These are phyloP conservation scores for Eupithecia insigniata DNA, from an alignment of 2,888 invertebrate species.

Conservation along the genomic window DNA sequence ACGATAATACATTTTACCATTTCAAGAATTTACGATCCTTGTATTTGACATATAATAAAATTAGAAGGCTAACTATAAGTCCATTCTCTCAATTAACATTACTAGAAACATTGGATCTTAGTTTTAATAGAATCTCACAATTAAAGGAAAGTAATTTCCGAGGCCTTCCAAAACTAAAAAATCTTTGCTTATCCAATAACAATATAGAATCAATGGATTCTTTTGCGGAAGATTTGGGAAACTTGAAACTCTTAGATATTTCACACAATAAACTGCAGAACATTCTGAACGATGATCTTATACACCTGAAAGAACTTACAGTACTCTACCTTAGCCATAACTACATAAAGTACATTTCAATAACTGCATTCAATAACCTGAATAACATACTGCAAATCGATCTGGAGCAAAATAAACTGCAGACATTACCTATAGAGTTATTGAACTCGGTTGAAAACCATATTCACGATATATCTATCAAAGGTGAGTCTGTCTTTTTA, in stretches of 20 bases:
- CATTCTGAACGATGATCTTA: constrained; percentile 90
- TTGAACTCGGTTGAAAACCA: constrained; percentile 92
- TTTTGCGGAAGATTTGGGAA: constrained; percentile 90
- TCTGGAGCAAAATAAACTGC: constrained; percentile 92
- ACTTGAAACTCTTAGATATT: constrained; percentile 91
- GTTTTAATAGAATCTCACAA: constrained; percentile 91
- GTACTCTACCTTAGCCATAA: constrained; percentile 92
- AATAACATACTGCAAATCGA: constrained; percentile 91
- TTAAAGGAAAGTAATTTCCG: constrained; percentile 93
- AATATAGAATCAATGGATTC: constrained; percentile 92
- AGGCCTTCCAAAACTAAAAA: constrained; percentile 88
- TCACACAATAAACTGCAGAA: constrained; percentile 93
- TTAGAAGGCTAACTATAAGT: constrained; percentile 91
- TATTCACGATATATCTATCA: constrained; percentile 90
- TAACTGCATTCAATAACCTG: constrained; percentile 90
- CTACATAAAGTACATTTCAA: constrained; percentile 91
- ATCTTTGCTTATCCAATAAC: constrained; percentile 93
- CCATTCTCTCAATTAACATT: constrained; percentile 90
- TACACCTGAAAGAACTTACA: constrained; percentile 90
- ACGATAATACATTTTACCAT: constrained; percentile 90
- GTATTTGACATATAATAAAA: constrained; percentile 89
- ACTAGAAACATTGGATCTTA: constrained; percentile 91
- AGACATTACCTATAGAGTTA: constrained; percentile 90
- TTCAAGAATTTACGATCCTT: constrained; percentile 90
- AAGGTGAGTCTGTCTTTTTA: constrained; percentile 85